Evolutionary conservation across 2,797 vertebrate species (phyloP).

Genomic region (Tarsius wallacei): DNA sequence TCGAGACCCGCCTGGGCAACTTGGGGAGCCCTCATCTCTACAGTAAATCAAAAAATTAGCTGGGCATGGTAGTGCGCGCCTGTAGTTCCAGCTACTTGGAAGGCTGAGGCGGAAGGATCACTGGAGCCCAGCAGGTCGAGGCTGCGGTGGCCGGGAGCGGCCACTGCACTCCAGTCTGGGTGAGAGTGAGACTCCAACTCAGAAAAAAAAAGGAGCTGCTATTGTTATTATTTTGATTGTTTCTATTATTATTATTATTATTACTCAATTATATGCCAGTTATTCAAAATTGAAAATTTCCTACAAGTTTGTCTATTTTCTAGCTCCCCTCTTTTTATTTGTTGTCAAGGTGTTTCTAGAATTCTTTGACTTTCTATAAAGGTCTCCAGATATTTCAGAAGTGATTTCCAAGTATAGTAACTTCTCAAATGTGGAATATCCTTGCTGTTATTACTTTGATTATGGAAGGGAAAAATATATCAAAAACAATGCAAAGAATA

Average conservation of each 20-base stretch:
- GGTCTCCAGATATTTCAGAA: neutral
- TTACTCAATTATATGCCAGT: neutral
- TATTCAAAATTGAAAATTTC: neutral
- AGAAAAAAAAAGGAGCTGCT: neutral
- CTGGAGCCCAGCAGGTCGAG: too few relatives aligned
- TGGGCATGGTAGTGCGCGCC: too few relatives aligned
- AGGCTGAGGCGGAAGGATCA: too few relatives aligned
- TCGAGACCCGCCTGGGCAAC: too few relatives aligned
- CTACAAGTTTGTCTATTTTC: neutral
- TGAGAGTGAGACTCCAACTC: too few relatives aligned
- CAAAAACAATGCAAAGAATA: neutral
- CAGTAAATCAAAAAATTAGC: too few relatives aligned
- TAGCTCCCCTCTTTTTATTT: neutral
- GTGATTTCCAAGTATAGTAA: neutral
- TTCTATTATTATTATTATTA: neutral
- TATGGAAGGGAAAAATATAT: neutral
- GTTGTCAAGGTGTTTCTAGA: neutral
- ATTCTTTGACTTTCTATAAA: neutral
- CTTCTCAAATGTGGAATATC: neutral
- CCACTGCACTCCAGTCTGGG: too few relatives aligned
- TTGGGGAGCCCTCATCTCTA: too few relatives aligned
- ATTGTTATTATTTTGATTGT: neutral
- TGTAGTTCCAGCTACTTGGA: too few relatives aligned
- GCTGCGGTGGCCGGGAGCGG: too few relatives aligned
- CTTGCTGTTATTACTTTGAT: neutral